phyloP scores from a whole-genome alignment of 1,140 invertebrate genomes.

The Ceratina japonica region DNA sequence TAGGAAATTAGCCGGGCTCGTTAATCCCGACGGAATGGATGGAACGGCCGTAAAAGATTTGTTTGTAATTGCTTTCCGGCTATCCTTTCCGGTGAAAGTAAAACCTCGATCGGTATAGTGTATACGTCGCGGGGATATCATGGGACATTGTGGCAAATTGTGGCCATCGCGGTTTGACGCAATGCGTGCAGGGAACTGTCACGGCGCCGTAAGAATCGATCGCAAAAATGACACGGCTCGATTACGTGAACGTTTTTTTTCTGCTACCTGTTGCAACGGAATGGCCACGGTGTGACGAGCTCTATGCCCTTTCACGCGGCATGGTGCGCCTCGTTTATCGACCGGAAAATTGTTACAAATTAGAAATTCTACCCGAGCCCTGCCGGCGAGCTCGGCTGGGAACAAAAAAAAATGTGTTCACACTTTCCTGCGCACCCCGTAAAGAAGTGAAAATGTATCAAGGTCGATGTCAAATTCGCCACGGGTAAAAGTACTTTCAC shows the following conservation, averaged over 20 bases:
- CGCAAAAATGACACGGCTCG: background rate
- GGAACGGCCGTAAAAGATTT: constrained; percentile 41
- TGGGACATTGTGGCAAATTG: background rate
- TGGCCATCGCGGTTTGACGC: background rate
- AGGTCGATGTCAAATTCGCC: constrained; percentile 16
- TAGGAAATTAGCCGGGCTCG: constrained; percentile 30
- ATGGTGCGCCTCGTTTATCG: no score
- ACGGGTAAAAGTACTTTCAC: constrained; percentile 1
- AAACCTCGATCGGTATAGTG: background rate
- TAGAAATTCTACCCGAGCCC: no score
- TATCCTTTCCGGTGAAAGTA: constrained; percentile 40
- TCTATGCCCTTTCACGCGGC: no score
- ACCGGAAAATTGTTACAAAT: no score
- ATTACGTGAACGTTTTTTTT: background rate
- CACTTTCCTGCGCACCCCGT: constrained; percentile 22
- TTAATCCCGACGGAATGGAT: constrained; percentile 14
- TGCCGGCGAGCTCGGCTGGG: background rate
- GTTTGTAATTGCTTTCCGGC: constrained; percentile 27
- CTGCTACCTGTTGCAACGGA: no score
- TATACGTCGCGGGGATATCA: background rate
- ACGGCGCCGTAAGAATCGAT: background rate
- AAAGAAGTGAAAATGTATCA: constrained; percentile 30
- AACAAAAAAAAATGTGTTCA: constrained; percentile 1
- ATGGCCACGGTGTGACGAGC: background rate
- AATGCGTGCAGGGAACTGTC: background rate